These are phyloP conservation scores for Coronaproctus castanopsis DNA, from an alignment of 2,888 invertebrate species.

Conservation along the genomic window DNA sequence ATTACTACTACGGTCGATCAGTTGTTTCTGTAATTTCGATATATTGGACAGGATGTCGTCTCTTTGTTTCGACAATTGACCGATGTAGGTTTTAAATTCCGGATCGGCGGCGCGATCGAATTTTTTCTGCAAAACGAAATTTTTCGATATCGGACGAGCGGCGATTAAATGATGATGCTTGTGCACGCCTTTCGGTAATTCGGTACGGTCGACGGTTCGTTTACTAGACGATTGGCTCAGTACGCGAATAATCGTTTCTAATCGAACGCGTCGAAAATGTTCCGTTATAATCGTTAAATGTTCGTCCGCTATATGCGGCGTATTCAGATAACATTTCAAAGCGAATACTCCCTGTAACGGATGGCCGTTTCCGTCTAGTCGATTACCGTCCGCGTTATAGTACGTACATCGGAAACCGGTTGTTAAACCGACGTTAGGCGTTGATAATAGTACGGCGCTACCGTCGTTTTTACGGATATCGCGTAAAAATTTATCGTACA, in stretches of 20 bases:
- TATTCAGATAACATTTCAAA: not conserved
- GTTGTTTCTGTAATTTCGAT: too few relatives aligned
- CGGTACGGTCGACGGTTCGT: not conserved
- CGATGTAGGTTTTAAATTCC: too few relatives aligned
- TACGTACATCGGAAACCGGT: not conserved
- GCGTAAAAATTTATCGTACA: not conserved
- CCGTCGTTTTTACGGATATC: not conserved
- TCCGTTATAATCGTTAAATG: not conserved
- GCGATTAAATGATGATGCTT: not conserved
- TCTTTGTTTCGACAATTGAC: too few relatives aligned
- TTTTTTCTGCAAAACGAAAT: too few relatives aligned
- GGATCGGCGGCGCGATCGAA: too few relatives aligned
- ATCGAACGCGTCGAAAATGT: not conserved
- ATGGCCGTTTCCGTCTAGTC: not conserved
- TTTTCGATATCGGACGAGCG: too few relatives aligned
- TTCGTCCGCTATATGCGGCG: not conserved
- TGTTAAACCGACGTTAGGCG: not conserved
- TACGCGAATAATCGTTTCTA: not conserved
- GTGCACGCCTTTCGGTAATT: not conserved
- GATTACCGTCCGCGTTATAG: not conserved
- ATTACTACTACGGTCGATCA: too few relatives aligned
- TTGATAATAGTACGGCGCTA: not conserved
- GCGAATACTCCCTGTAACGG: not conserved
- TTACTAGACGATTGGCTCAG: too few relatives aligned
- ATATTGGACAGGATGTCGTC: too few relatives aligned